Evolutionary conservation across 2,113 vertebrate species (phyloP).

Genomic region (Esox niger): DNA sequence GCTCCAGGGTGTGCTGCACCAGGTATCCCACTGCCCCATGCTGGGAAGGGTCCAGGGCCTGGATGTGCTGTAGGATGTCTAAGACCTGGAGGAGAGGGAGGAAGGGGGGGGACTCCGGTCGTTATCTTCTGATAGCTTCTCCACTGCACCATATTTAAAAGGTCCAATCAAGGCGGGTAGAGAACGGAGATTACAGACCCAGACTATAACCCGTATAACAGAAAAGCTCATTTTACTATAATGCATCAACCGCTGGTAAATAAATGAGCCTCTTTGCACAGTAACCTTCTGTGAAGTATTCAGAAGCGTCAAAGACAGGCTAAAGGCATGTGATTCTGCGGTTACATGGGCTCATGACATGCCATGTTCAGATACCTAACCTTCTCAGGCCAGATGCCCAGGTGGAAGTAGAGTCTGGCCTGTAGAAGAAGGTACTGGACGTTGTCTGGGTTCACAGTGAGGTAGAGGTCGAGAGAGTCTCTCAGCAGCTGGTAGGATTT

Average conservation of each 20-base stretch:
- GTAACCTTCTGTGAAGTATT: too few relatives aligned
- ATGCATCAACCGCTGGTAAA: too few relatives aligned
- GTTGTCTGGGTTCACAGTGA: conserved; percentile 96
- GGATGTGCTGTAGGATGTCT: conserved; percentile 96
- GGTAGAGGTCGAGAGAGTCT: conserved; percentile 94
- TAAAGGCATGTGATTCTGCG: too few relatives aligned
- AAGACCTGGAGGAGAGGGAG: conserved; percentile 76
- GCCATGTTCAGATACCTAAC: conserved; percentile 61
- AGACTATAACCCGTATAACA: too few relatives aligned
- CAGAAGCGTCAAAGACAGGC: too few relatives aligned
- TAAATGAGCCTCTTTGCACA: too few relatives aligned
- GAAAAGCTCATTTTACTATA: too few relatives aligned
- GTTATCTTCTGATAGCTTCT: too few relatives aligned
- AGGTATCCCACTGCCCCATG: conserved; percentile 93
- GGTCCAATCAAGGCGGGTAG: too few relatives aligned
- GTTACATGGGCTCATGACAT: too few relatives aligned
- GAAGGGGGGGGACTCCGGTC: background rate
- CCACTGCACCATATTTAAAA: too few relatives aligned
- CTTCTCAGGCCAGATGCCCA: conserved; percentile 99
- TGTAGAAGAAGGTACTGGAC: conserved; percentile 95
- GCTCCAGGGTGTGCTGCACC: conserved; percentile 94
- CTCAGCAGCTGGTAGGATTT: conserved; percentile 95
- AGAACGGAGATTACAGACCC: background rate
- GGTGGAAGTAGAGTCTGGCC: conserved; percentile 94
- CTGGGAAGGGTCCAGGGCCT: conserved; percentile 91